Evolutionary conservation across 2,113 vertebrate species (phyloP), one percentile per base, ranked within the genome.

Genomic region (Solea senegalensis): DNA sequence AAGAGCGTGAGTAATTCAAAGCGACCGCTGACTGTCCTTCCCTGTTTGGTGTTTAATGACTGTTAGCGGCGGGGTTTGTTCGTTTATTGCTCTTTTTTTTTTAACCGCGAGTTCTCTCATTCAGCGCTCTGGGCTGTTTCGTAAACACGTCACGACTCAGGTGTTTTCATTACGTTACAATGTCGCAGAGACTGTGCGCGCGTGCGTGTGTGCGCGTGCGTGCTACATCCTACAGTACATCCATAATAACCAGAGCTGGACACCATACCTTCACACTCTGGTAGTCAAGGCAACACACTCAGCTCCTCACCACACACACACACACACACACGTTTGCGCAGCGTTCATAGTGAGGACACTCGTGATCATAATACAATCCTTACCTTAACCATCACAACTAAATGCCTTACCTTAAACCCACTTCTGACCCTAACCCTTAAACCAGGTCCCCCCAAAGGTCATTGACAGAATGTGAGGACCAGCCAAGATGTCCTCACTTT

Each of bases 1-100:
- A 98, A 97, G 86, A 94, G 92, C 91, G 94, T 94, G 91, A 94
- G 94, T 94, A 58, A 60, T 46, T 70, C 57, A 39, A 52, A 69
- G 15, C 64, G 27, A 65, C 78, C 74, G 16, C 45, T 14, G 54
- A 0, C 10, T 53, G 65, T 81, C 66, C 80, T 74, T 81, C 56
- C 69, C 58, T 65, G 55, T 83, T 69, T 62, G 8, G 9, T 66
- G 62, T 28, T 14, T 26, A 13, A 16, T 8, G 9, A 21, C 69
- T 48, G 40, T 9, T 51, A 15, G 14, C 39, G 2, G 27, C 13
- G 45, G 45, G 21, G 11, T 14, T 11, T 4, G 1, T 9, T 53
- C 34, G 5, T 34, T 34, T 34, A 34, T 34, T 21, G 21, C 21
- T 21, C 21, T 21, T 34, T 34, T 3, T 34, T 34, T 34, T 34